Conservation (phyloP, 30 jellyfish, hydroid and myxozoan genomes). For the Chironex yamaguchii region DNA sequence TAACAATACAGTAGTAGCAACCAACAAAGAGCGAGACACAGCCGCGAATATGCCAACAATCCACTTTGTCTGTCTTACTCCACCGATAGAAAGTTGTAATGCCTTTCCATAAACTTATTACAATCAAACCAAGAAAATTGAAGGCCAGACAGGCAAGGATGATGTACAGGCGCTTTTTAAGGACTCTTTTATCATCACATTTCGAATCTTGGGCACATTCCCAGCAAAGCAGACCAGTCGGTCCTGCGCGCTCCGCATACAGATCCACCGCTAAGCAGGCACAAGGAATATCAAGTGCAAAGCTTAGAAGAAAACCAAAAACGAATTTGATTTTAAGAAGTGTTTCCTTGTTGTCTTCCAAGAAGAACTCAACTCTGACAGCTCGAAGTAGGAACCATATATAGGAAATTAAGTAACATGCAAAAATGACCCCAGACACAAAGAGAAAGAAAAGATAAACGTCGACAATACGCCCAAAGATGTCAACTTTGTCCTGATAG, state of each 20-base stretch:
- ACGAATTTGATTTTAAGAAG: constrained; percentile 84
- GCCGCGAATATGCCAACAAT: constrained; percentile 97
- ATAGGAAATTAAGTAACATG: constrained; percentile 70
- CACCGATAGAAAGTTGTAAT: constrained; percentile 92
- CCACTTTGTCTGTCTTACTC: constrained; percentile 94
- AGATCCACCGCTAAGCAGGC: constrained; percentile 87
- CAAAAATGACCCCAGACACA: constrained; percentile 69
- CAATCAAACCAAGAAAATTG: constrained; percentile 72
- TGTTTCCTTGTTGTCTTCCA: constrained; percentile 79
- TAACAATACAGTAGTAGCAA: constrained; percentile 67
- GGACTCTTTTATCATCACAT: constrained; percentile 81
- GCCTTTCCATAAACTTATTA: constrained; percentile 93
- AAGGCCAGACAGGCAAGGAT: constrained; percentile 69
- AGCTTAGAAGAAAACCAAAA: constrained; percentile 82
- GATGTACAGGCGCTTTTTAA: constrained; percentile 72
- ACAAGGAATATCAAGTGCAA: constrained; percentile 86
- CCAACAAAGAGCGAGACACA: constrained; percentile 95
- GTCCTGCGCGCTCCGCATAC: constrained; percentile 82
- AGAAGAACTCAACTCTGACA: constrained; percentile 60
- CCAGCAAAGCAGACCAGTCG: constrained; percentile 89
- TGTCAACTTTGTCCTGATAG: constrained; percentile 77
- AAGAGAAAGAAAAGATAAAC: constrained; percentile 83
- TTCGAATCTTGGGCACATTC: constrained; percentile 93
- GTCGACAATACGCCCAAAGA: constrained; percentile 84
- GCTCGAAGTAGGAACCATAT: constrained; percentile 85